These are phyloP conservation scores for Dipodomys ordii DNA, from an alignment of 2,113 vertebrate species.

Conservation along the genomic window DNA sequence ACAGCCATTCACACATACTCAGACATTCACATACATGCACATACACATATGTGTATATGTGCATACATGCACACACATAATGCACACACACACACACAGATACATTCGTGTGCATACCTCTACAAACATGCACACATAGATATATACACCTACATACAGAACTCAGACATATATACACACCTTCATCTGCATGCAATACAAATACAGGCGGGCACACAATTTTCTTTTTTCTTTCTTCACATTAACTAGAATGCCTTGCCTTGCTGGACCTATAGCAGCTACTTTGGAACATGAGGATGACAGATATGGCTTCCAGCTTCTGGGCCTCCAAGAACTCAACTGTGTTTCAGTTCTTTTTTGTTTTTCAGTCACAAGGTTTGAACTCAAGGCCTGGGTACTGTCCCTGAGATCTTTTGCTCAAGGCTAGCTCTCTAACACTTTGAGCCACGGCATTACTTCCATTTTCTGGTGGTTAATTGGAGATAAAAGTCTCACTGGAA, in stretches of 20 bases:
- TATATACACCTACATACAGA: background rate
- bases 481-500: no score
- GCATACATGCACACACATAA: no score
- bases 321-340: background rate
- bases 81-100: background rate
- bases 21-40: background rate
- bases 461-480: no score
- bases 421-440: no score
- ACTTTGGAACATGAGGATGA: background rate
- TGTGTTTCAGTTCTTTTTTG: background rate
- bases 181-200: background rate
- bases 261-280: background rate
- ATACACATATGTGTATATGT: background rate
- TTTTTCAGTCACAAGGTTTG: no score
- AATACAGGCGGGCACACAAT: background rate
- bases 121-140: background rate
- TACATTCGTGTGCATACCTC: background rate
- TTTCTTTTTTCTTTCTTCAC: conserved; percentile 40
- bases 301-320: background rate
- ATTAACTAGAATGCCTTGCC: background rate
- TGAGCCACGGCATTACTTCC: no score
- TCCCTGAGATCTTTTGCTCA: no score
- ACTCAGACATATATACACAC: background rate
- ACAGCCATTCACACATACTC: background rate
- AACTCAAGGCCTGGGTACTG: no score